Conservation (phyloP, 2,113 vertebrate species). For the Nicator chloris region DNA sequence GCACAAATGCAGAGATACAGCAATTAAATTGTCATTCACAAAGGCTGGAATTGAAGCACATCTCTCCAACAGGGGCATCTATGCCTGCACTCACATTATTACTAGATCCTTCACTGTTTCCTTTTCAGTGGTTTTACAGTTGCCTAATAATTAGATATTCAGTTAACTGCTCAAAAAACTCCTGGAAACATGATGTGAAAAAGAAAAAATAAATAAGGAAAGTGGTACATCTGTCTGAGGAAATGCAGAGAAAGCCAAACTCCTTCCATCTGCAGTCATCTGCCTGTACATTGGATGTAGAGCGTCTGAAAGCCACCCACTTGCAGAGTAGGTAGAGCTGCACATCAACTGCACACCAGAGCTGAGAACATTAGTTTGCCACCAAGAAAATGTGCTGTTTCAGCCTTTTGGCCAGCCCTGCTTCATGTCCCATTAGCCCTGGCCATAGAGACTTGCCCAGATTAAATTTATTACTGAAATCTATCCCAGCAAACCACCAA, state of each 20-base stretch:
- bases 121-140: slow-evolving; percentile 8
- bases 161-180: not conserved
- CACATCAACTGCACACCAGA: not conserved
- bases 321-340: not conserved
- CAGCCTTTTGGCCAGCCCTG: not conserved
- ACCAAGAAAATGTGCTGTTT: not conserved
- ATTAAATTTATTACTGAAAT: not conserved
- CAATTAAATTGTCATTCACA: slow-evolving; percentile 33
- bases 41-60: not conserved
- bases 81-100: not conserved
- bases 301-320: not conserved
- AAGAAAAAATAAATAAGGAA: not conserved
- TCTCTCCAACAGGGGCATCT: slow-evolving; percentile 11
- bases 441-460: not conserved
- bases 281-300: not conserved
- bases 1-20: not conserved
- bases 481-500: not conserved
- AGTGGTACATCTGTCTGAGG: not conserved
- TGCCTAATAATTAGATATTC: not conserved
- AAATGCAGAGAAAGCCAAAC: not conserved
- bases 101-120: slow-evolving; percentile 3
- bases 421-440: not conserved
- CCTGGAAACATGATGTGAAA: not conserved
- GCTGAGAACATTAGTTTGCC: not conserved
- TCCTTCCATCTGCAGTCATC: not conserved